Conservation (phyloP, 1,140 invertebrate genomes). For the Theocolax elegans region DNA sequence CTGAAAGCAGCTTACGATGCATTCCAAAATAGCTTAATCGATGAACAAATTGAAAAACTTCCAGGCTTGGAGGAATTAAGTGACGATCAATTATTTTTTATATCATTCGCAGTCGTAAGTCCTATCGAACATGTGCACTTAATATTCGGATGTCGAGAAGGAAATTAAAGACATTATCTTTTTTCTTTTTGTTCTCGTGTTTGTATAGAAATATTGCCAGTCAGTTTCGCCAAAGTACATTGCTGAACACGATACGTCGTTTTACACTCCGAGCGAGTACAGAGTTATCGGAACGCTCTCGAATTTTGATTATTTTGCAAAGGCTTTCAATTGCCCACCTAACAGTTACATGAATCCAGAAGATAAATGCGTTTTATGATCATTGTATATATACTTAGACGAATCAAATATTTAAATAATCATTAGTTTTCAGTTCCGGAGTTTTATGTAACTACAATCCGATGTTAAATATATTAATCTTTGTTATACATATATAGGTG, state of each 20-base stretch:
- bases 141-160: background rate
- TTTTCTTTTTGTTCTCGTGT: too few species aligned
- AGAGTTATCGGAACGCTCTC: slow-evolving; percentile 83
- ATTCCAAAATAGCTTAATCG: background rate
- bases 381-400: too few species aligned
- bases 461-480: too few species aligned
- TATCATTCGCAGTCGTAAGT: slow-evolving; percentile 1
- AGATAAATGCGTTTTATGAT: background rate
- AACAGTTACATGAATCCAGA: slow-evolving; percentile 75
- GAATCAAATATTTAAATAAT: too few species aligned
- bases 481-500: too few species aligned
- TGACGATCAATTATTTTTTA: slow-evolving; percentile 24
- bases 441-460: too few species aligned
- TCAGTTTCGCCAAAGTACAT: background rate
- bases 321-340: slow-evolving; percentile 75
- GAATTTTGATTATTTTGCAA: slow-evolving; percentile 83
- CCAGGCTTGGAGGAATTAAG: slow-evolving; percentile 13
- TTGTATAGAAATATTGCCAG: background rate
- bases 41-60: background rate
- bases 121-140: too few species aligned
- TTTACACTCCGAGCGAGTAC: slow-evolving; percentile 85
- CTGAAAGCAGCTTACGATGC: background rate
- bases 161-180: too few species aligned
- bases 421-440: too few species aligned
- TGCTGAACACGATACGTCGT: slow-evolving; percentile 60